phyloP scores from a whole-genome alignment of 2,888 invertebrate genomes.

The Stenodera caucasica region DNA sequence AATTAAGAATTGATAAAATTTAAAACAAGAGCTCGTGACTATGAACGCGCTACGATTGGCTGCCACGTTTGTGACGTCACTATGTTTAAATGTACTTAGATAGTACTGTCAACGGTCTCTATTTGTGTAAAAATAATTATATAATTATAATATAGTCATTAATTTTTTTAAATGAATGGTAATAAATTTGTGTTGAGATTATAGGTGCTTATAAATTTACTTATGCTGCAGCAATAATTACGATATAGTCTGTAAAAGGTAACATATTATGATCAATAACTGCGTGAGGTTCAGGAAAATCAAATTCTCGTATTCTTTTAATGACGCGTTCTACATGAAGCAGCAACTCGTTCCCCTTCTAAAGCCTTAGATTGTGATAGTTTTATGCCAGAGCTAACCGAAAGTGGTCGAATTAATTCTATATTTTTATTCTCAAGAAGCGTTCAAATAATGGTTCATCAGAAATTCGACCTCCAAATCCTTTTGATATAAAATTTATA shows the following conservation, averaged over 20 bases:
- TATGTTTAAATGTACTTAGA: too few relatives aligned
- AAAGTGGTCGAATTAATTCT: constrained; percentile 32
- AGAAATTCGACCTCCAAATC: constrained; percentile 33
- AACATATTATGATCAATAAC: constrained; percentile 26
- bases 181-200: constrained; percentile 6
- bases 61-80: too few relatives aligned
- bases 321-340: constrained; percentile 36
- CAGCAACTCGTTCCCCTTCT: constrained; percentile 30
- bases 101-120: too few relatives aligned
- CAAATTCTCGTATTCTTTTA: constrained; percentile 30
- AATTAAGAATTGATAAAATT: too few relatives aligned
- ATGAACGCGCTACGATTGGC: too few relatives aligned
- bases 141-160: too few relatives aligned
- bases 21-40: too few relatives aligned
- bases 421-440: constrained; percentile 23
- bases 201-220: constrained; percentile 17
- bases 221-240: constrained; percentile 20
- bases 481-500: constrained; percentile 35
- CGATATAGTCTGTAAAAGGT: constrained; percentile 14
- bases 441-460: constrained; percentile 29
- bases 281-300: constrained; percentile 26
- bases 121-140: too few relatives aligned
- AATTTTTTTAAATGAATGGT: too few relatives aligned
- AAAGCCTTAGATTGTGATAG: constrained; percentile 22
- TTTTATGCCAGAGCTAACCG: constrained; percentile 16